Base-by-base conservation (phyloP, 2,113 vertebrate genomes). In the Speoplatyrhinus poulsoni region DNA sequence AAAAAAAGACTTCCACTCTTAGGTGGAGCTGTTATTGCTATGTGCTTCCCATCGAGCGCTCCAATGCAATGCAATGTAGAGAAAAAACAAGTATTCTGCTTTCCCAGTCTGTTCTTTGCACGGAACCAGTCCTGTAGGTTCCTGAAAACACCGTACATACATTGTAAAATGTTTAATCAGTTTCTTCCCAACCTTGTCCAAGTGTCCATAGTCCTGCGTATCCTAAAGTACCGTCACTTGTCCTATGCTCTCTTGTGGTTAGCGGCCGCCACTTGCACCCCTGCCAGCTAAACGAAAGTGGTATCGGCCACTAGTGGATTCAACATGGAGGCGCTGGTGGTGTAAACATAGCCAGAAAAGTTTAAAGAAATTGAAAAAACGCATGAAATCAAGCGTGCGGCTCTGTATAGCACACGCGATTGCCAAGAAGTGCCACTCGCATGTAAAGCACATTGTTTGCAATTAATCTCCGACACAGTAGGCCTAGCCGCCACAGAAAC, bases 301-400 rank as follows among this genome's bases (percentile, higher is more conserved):
- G 87, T 87, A 77, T 67, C 57, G 79, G 65, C 88, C 72, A 56
- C 41, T 26, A 56, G 47, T 56, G 62, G 52, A 68, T 12, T 9
- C 76, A 89, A 85, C 79, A 90, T 89, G 87, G 89, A 80, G 79
- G 69, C 69, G 10, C 63, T 65, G 75, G 1, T 64, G 12, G 36
- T 8, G 19, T 26, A 0, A 61, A 48, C 46, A 3, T 3, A 19
- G 17, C 3, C 15, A 16, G 3, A n/a, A 55, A 9, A 55, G 54
- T 5, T 2, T n/a, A 9, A 17, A 55, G n/a, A 9, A n/a, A 26
- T 55, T 55, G 16, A 55, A 1, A 55, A 55, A 9, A n/a, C 9
- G 54, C 54, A 17, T 4, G 6, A 10, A 9, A 7, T 55, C 6
- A 17, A 10, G n/a, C 16, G 7, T 1, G 17, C 53, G 3, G 9